Percentiles rank a stretch among this genome's conserved stretches.
phyloP scores from a whole-genome alignment of 2,797 vertebrate species.

The Cryptoprocta ferox region DNA sequence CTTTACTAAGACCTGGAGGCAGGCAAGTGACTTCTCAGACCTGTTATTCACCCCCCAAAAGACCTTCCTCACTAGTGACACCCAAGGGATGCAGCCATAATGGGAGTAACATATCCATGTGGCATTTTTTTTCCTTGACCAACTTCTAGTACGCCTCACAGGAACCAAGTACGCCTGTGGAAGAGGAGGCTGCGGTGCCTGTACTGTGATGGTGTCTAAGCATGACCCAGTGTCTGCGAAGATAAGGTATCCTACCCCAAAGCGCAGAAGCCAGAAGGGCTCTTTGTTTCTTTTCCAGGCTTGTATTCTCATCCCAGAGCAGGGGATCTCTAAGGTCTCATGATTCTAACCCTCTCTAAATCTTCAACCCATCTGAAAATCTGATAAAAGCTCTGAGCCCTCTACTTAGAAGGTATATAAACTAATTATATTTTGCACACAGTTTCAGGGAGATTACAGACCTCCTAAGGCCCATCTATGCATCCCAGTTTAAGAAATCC shows the following conservation, averaged over 20 bases:
- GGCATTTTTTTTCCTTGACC: slow-evolving; percentile 71
- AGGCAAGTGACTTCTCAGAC: neutral
- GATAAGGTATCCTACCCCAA: slow-evolving; percentile 87
- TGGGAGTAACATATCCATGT: neutral
- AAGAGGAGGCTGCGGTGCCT: slow-evolving; percentile 90
- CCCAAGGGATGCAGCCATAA: neutral
- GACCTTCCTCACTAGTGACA: neutral
- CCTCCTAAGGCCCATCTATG: neutral
- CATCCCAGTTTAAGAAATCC: neutral
- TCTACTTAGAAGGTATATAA: neutral
- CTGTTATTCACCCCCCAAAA: accelerated
- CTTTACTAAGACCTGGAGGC: neutral
- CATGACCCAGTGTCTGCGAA: slow-evolving; percentile 83
- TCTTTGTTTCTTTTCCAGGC: neutral
- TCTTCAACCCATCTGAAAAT: neutral
- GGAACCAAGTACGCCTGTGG: slow-evolving; percentile 92
- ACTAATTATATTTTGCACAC: neutral
- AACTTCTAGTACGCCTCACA: slow-evolving; percentile 76
- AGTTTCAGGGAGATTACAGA: neutral
- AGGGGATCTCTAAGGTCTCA: neutral
- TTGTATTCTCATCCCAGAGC: neutral
- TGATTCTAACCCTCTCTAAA: neutral
- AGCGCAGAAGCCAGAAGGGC: neutral
- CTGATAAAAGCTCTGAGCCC: neutral
- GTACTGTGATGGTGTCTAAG: slow-evolving; percentile 91